A percentile compares a stretch with the other conserved stretches of the same genome.
Conservation (phyloP, 2,113 vertebrate genomes). For the Carettochelys insculpta region DNA sequence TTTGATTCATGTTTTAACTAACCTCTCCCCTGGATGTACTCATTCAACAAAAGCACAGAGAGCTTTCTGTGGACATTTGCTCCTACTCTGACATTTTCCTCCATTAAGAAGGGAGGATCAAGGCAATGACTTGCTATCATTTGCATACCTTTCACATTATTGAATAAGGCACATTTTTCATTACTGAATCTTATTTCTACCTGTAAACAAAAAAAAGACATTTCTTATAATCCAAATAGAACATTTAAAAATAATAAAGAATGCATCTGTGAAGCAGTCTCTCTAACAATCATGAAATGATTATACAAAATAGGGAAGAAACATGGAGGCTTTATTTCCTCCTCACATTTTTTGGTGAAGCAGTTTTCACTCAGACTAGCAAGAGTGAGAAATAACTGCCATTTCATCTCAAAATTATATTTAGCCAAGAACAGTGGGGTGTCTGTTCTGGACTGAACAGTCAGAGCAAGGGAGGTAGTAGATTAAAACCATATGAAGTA, state of each 20-base stretch:
- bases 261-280: not conserved
- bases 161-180: not conserved
- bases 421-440: not conserved
- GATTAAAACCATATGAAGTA: slow-evolving; percentile 23
- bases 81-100: not conserved
- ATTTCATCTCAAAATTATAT: not conserved
- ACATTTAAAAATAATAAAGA: not conserved
- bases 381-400: not conserved
- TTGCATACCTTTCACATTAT: not conserved
- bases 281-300: not conserved
- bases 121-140: not conserved
- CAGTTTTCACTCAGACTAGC: not conserved
- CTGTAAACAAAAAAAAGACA: not conserved
- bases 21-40: not conserved
- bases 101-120: not conserved
- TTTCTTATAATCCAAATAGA: not conserved
- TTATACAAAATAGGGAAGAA: not conserved
- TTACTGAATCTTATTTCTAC: not conserved
- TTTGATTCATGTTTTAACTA: not conserved
- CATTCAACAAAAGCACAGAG: not conserved
- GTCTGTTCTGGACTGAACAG: not conserved
- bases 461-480: not conserved
- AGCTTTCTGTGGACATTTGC: accelerated
- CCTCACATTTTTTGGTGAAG: not conserved
- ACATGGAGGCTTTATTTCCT: not conserved